Evolutionary conservation across 2,113 vertebrate species (phyloP), one percentile per base, ranked within the genome.

Genomic region (Phocoena phocoena): DNA sequence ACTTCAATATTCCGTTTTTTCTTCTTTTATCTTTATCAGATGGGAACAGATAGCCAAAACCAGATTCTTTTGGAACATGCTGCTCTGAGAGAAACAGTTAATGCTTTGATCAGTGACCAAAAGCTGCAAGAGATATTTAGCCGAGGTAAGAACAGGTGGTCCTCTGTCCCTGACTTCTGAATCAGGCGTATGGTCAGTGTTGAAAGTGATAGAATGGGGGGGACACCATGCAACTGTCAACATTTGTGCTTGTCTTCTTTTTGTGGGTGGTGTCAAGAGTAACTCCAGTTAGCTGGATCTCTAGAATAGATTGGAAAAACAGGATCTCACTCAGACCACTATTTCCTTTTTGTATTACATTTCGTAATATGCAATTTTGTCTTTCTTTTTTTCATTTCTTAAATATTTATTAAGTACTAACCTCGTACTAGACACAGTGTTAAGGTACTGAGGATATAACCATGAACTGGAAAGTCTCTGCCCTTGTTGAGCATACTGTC

Each of bases 111-210:
- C 62, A 99, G 99, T 81, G 99, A 99, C 98, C 99, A 99, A 98
- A 99, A 99, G 97, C 99, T 99, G 89, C 99, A 99, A 97, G 99
- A 99, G 96, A 99, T 99, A 98, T 99, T 99, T 97, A 99, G 99
- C 95, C 99, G 99, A 99, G 99, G 99, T 99, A 98, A 98, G 98
- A 92, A 53, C 41, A 92, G 71, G 33, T 88, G 28, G 63, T 97
- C 76, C 97, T 97, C 50, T 94, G 1, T 90, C 86, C 55, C 67
- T 98, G 98, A 97, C 50, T 50, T 91, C 65, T 81, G 60, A 93
- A 81, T 80, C 25, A 67, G 33, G 25, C 79, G 33, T 93, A n/a
- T 88, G 28, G 41, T 70, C 63, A 87, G 0, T 79, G 8, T 28
- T 82, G 74, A 95, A 65, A 70, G 82, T 93, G 41, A 82, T 84